phyloP scores from a whole-genome alignment of 2,797 vertebrate genomes.

The Mormyrops attenuatus region DNA sequence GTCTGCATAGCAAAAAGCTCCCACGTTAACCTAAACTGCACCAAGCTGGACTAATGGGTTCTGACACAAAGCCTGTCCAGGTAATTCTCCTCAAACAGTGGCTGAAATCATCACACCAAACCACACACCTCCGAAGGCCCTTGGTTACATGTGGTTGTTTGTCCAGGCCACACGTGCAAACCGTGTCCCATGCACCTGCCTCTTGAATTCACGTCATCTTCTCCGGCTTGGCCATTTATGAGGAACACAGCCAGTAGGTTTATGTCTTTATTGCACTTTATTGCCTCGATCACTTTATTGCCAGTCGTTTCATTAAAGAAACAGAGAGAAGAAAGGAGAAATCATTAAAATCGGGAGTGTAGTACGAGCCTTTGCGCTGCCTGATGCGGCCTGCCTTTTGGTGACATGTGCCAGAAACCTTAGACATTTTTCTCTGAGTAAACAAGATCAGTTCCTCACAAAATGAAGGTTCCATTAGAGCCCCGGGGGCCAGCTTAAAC shows the following conservation, averaged over 20 bases:
- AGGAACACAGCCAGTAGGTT: neutral
- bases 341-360: neutral
- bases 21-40: slow-evolving; percentile 39
- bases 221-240: neutral
- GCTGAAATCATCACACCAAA: neutral
- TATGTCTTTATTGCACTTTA: neutral
- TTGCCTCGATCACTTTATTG: neutral
- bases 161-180: neutral
- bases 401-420: neutral
- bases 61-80: slow-evolving; percentile 29
- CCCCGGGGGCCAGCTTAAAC: neutral
- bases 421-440: neutral
- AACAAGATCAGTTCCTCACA: neutral
- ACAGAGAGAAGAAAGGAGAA: neutral
- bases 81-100: slow-evolving; percentile 31
- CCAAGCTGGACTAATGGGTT: slow-evolving; percentile 43
- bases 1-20: neutral
- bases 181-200: neutral
- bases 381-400: neutral
- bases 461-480: neutral
- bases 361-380: neutral
- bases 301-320: neutral
- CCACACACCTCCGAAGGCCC: neutral
- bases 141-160: neutral
- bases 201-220: neutral